Percentiles rank a stretch among this genome's conserved stretches.
Evolutionary conservation across 2,113 vertebrate genomes (phyloP).

Genomic region (Psittacula cyanocephala): DNA sequence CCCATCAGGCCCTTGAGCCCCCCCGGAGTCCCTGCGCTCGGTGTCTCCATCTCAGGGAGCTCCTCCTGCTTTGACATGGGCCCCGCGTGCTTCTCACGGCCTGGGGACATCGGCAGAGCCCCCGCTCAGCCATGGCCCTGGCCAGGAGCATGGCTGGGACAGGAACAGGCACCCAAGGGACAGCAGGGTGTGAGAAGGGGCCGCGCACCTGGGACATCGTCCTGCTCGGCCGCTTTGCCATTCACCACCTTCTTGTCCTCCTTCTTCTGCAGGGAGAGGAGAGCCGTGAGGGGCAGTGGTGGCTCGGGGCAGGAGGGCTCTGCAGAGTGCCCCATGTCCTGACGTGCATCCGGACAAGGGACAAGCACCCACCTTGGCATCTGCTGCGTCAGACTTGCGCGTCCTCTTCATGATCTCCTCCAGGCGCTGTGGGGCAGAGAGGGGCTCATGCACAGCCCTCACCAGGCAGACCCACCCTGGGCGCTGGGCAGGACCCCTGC

Average conservation of each 20-base stretch:
- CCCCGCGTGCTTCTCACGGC: constrained; percentile 28
- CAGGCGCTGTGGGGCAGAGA: constrained; percentile 79
- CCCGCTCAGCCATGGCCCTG: accelerated
- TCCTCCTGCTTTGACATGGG: constrained; percentile 34
- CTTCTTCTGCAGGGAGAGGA: constrained; percentile 78
- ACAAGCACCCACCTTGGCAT: constrained; percentile 80
- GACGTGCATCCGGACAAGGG: background rate
- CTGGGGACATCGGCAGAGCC: background rate
- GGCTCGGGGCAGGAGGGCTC: background rate
- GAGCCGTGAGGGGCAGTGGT: background rate
- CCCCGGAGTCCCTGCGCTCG: background rate
- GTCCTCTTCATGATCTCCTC: constrained; percentile 99
- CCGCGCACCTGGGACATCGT: constrained; percentile 66
- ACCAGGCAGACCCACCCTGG: background rate
- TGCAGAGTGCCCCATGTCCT: background rate
- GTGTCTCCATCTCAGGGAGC: constrained; percentile 45
- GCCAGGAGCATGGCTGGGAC: constrained; percentile 37
- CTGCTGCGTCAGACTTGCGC: constrained; percentile 84
- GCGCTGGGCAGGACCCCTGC: background rate
- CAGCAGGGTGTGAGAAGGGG: background rate
- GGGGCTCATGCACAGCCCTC: background rate
- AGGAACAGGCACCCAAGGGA: background rate
- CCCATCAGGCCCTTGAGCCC: background rate
- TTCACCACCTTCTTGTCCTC: constrained; percentile 73
- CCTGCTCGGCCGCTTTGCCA: constrained; percentile 74